phyloP scores from a whole-genome alignment of 2,888 invertebrate species.

The Blomia tropicalis region DNA sequence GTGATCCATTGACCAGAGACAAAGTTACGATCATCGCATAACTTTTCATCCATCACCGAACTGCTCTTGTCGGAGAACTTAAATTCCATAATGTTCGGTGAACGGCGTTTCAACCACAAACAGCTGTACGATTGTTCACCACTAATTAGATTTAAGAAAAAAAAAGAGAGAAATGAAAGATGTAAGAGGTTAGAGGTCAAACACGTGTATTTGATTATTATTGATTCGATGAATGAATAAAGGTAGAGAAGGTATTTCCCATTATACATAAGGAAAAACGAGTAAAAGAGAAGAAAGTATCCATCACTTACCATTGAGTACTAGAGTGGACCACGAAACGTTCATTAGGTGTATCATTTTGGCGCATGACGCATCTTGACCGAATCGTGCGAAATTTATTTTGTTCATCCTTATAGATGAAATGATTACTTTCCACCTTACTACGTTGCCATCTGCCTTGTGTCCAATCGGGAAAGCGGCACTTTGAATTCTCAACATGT shows the following conservation, averaged over 20 bases:
- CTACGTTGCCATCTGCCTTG: conserved; percentile 48
- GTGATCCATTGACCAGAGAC: conserved; percentile 45
- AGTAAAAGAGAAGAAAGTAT: background rate
- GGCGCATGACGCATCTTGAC: conserved; percentile 38
- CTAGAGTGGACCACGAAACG: conserved; percentile 42
- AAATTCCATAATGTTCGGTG: conserved; percentile 47
- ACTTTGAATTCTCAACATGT: conserved; percentile 30
- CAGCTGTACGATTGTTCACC: conserved; percentile 48
- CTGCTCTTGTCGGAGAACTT: conserved; percentile 36
- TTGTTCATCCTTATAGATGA: conserved; percentile 41
- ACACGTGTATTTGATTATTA: background rate
- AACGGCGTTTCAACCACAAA: conserved; percentile 44
- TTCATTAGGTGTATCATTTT: conserved; percentile 36
- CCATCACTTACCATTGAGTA: conserved; percentile 42
- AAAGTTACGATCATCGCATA: conserved; percentile 42
- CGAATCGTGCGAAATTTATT: conserved; percentile 42
- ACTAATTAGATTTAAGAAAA: conserved; percentile 32
- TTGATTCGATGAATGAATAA: conserved; percentile 1
- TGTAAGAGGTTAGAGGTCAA: background rate
- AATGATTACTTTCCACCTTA: conserved; percentile 38
- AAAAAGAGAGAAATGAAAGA: conserved; percentile 8
- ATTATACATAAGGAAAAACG: background rate
- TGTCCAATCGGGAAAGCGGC: conserved; percentile 47
- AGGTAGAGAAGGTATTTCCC: too few relatives aligned
- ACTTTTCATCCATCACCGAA: conserved; percentile 35